Conservation (phyloP, 2,797 vertebrate genomes). For the Acipenser transmontanus region DNA sequence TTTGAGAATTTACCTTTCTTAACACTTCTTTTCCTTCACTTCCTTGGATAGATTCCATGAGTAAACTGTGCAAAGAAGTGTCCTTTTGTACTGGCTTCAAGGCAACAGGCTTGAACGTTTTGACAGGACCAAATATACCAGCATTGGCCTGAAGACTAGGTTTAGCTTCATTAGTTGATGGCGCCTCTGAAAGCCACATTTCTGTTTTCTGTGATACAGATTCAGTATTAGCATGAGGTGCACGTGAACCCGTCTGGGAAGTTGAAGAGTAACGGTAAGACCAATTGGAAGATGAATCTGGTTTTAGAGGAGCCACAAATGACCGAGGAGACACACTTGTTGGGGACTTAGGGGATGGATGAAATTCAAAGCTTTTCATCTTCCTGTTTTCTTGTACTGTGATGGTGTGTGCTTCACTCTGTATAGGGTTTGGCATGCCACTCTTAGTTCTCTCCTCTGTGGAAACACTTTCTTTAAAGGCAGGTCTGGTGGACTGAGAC, state of each 20-base stretch:
- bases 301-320: constrained; percentile 16
- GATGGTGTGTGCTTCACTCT: constrained; percentile 29
- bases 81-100: constrained; percentile 74
- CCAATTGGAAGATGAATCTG: constrained; percentile 11
- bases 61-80: constrained; percentile 71
- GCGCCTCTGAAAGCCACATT: too few species aligned
- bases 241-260: constrained; percentile 21
- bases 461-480: constrained; percentile 21
- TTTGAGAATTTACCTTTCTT: constrained; percentile 68
- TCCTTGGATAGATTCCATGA: constrained; percentile 91
- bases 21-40: constrained; percentile 72
- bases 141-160: constrained; percentile 36
- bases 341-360: constrained; percentile 15
- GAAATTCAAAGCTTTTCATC: constrained; percentile 18
- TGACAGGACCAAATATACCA: constrained; percentile 81
- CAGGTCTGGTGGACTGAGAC: neutral
- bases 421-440: constrained; percentile 19
- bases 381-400: constrained; percentile 26
- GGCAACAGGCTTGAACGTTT: constrained; percentile 78
- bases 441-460: constrained; percentile 24
- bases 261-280: constrained; percentile 6
- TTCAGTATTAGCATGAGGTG: too few species aligned
- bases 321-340: constrained; percentile 23
- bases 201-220: too few species aligned
- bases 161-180: constrained; percentile 15